Evolutionary conservation across 1,140 invertebrate genomes (phyloP).

Genomic region (Drosophila pachea): DNA sequence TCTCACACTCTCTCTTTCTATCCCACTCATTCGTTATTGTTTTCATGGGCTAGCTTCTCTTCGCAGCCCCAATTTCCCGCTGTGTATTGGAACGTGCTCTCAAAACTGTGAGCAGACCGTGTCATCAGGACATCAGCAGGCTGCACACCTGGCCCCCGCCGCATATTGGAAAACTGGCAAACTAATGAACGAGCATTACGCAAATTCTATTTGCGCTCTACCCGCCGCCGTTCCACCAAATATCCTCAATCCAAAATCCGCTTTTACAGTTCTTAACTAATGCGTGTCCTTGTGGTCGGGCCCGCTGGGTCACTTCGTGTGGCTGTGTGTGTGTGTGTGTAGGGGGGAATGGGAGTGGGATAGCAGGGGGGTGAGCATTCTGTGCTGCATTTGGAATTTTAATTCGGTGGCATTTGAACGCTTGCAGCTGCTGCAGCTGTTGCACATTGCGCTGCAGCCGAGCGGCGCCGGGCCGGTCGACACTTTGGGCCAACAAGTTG

Average conservation of each 20-base stretch:
- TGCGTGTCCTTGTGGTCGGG: conserved; percentile 19
- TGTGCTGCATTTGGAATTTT: conserved; percentile 67
- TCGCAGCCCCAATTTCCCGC: conserved; percentile 7
- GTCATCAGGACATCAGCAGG: conserved; percentile 57
- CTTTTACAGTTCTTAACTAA: conserved; percentile 32
- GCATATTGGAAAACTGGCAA: conserved; percentile 54
- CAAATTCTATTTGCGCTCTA: conserved; percentile 47
- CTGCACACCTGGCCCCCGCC: not conserved
- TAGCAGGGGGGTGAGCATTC: conserved; percentile 5
- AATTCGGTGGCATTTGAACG: conserved; percentile 65
- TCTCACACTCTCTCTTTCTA: no score
- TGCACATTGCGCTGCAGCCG: not conserved
- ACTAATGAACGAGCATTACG: conserved; percentile 64
- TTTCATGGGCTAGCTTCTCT: not conserved
- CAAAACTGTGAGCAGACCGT: conserved; percentile 52
- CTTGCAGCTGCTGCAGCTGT: conserved; percentile 59
- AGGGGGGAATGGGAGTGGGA: conserved; percentile 9
- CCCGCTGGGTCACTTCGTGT: not conserved
- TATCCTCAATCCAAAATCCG: conserved; percentile 46
- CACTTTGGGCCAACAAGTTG: conserved; percentile 60
- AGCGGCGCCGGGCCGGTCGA: conserved; percentile 21
- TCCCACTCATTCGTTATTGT: not conserved
- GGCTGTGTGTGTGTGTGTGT: not conserved
- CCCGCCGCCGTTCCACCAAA: conserved; percentile 40
- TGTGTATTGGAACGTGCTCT: conserved; percentile 57